Evolutionary conservation across 2,888 invertebrate genomes (phyloP), one percentile per base, ranked within the genome.

Genomic region (Piscicola geometra): DNA sequence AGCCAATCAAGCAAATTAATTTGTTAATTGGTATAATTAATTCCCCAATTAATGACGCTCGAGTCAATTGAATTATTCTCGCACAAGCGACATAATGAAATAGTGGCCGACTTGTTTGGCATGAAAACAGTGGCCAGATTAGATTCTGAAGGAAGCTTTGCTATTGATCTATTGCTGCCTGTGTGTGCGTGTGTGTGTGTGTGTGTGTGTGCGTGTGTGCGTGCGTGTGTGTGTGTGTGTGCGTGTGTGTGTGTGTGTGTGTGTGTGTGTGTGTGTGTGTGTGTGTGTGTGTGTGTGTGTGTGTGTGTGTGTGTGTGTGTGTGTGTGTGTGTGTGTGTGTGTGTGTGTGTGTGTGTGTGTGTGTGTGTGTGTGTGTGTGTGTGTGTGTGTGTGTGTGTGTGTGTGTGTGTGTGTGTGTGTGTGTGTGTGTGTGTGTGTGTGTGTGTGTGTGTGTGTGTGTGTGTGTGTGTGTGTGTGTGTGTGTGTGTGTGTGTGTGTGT

Each of bases 201-300:
- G 67, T 67, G 35, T 67, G 67, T 67, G 35, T 67, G 67, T 67
- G 35, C 30, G 67, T 67, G 35, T 67, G 67, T 67, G 35, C 30
- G 67, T 67, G 35, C 30, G 67, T 67, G 35, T 67, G 67, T 67
- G 35, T 67, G 67, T 67, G 35, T 67, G 67, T 67, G 35, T 67
- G 67, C 30, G 35, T 67, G 67, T 67, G 35, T 67, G 67, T 67
- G n/a, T 67, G 67, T 67, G 35, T 67, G 33, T 67, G 35, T 32
- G 67, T 67, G 35, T 67, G 67, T 32, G 35, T 67, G 67, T 67
- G 35, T 32, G 67, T 67, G n/a, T 67, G 67, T 67, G 35, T 67
- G 67, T 67, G 35, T 67, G 67, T 67, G 35, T 67, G 67, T 67
- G 35, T 67, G 67, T 67, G 35, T 67, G 67, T 67, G 35, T 67